phyloP scores from a whole-genome alignment of 2,888 invertebrate genomes.

The Hypomecis punctinalis region DNA sequence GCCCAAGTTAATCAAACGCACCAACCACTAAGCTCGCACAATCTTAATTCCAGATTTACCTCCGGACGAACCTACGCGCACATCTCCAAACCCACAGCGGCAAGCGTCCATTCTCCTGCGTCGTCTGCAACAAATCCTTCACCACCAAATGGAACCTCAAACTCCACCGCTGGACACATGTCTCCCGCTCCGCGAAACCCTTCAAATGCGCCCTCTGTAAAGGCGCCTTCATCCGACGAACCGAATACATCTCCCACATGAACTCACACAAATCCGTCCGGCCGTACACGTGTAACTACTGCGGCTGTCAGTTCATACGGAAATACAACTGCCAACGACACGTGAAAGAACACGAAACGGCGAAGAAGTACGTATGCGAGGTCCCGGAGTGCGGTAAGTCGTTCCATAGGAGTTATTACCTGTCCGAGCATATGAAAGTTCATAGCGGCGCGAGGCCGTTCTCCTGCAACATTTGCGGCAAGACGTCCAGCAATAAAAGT shows the following conservation, averaged over 20 bases:
- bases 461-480: slow-evolving; percentile 94
- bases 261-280: slow-evolving; percentile 93
- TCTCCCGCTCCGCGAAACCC: slow-evolving; percentile 92
- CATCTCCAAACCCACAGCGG: slow-evolving; percentile 93
- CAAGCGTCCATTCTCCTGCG: slow-evolving; percentile 90
- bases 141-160: slow-evolving; percentile 96
- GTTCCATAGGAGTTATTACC: slow-evolving; percentile 94
- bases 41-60: slow-evolving; percentile 85
- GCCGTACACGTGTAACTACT: slow-evolving; percentile 95
- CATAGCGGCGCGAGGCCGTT: slow-evolving; percentile 93
- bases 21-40: too few relatives aligned
- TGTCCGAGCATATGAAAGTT: slow-evolving; percentile 94
- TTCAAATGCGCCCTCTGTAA: slow-evolving; percentile 94
- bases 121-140: slow-evolving; percentile 93
- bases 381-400: slow-evolving; percentile 91
- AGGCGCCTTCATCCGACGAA: slow-evolving; percentile 92
- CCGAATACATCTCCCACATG: slow-evolving; percentile 93
- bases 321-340: slow-evolving; percentile 95
- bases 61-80: slow-evolving; percentile 91
- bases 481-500: slow-evolving; percentile 94
- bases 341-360: slow-evolving; percentile 91
- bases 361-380: slow-evolving; percentile 90
- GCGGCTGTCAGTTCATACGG: slow-evolving; percentile 94
- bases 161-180: slow-evolving; percentile 95
- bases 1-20: too few relatives aligned